A percentile compares a stretch with the other conserved stretches of the same genome.
phyloP scores from a whole-genome alignment of 2,888 invertebrate genomes.

The Phyto melanocephala region DNA sequence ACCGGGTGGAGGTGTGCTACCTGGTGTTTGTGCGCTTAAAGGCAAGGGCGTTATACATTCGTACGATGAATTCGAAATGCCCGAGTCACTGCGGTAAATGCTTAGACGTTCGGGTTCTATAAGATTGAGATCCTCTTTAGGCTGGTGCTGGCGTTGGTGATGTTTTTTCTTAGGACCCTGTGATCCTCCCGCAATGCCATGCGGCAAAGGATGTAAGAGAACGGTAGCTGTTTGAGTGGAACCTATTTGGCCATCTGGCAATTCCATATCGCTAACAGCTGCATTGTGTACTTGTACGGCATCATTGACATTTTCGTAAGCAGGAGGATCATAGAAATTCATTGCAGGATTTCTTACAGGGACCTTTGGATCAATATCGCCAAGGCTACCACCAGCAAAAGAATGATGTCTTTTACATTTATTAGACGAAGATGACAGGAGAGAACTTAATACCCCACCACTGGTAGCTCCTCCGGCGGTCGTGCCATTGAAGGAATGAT shows the following conservation, averaged over 20 bases:
- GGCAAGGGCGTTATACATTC: slow-evolving; percentile 81
- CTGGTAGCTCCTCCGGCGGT: not conserved
- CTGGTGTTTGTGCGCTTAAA: slow-evolving; percentile 19
- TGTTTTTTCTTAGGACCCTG: slow-evolving; percentile 74
- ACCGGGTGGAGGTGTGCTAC: slow-evolving; percentile 46
- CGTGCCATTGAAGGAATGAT: slow-evolving; percentile 59
- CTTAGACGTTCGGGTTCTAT: slow-evolving; percentile 77
- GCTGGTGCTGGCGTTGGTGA: slow-evolving; percentile 76
- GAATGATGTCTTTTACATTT: slow-evolving; percentile 79
- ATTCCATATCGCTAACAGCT: slow-evolving; percentile 69
- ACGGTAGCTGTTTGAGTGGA: slow-evolving; percentile 68
- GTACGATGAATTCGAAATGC: slow-evolving; percentile 80
- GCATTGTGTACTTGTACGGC: slow-evolving; percentile 83
- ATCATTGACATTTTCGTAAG: slow-evolving; percentile 84
- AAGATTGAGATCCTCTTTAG: slow-evolving; percentile 74
- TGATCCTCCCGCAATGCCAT: slow-evolving; percentile 66
- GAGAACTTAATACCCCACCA: slow-evolving; percentile 49
- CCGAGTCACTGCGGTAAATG: slow-evolving; percentile 79
- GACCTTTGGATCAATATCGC: slow-evolving; percentile 74
- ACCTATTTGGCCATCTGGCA: slow-evolving; percentile 63
- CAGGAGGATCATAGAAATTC: slow-evolving; percentile 77
- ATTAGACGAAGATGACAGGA: slow-evolving; percentile 41
- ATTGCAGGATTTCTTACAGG: slow-evolving; percentile 66
- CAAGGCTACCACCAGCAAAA: slow-evolving; percentile 77
- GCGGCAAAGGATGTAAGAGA: slow-evolving; percentile 70